These are phyloP conservation scores for Habroteleia sp. DNA, from an alignment of 2,888 invertebrate species.

Conservation along the genomic window DNA sequence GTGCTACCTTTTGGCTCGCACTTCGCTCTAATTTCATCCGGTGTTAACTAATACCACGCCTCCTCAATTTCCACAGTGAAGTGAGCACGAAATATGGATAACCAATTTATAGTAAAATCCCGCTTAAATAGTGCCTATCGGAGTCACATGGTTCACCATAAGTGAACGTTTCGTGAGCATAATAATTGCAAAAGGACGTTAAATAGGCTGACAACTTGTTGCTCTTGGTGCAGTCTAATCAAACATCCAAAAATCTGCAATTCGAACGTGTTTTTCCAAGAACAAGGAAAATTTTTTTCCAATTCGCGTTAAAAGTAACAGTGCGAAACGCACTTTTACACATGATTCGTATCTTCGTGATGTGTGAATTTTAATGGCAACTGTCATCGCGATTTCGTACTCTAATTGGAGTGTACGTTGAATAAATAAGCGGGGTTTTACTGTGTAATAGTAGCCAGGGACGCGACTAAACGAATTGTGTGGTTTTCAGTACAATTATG, in stretches of 20 bases:
- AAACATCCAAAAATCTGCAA: no score
- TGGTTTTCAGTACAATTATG: conserved; percentile 4
- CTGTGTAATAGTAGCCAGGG: not conserved
- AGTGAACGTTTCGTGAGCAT: not conserved
- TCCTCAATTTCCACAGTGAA: not conserved
- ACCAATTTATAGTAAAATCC: not conserved
- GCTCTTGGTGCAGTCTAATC: no score
- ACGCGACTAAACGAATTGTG: not conserved
- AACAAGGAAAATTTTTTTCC: no score
- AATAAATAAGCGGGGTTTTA: not conserved
- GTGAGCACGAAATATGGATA: not conserved
- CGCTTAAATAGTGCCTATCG: not conserved
- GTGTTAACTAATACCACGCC: not conserved
- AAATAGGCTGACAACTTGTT: no score
- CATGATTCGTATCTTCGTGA: no score
- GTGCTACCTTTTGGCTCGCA: conserved; percentile 38
- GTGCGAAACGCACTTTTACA: no score
- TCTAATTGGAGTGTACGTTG: no score
- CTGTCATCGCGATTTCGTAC: no score
- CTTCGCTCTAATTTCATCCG: conserved; percentile 1
- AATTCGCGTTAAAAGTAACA: no score
- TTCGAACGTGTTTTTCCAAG: no score
- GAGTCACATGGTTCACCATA: not conserved
- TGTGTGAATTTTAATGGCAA: no score
- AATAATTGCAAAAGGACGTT: not conserved